Evolutionary conservation across 2,113 vertebrate genomes (phyloP), one percentile per base, ranked within the genome.

Genomic region (Condylura cristata): DNA sequence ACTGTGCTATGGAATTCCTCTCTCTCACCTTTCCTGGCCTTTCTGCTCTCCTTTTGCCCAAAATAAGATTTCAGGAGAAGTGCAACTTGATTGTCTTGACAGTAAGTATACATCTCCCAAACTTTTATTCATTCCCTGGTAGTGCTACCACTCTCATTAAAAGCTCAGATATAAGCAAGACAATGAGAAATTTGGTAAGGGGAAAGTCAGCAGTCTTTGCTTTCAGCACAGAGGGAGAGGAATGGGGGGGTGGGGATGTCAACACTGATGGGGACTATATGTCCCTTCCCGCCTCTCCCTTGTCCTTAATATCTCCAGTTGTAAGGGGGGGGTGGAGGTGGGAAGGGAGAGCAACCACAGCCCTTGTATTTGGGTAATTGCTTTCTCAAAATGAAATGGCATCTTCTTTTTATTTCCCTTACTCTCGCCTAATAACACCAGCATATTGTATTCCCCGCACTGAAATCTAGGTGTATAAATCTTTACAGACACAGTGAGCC

Each of bases 391-490:
- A 75, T 72, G 68, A 90, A 96, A 90, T 51, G 58, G 28, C 68
- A 53, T 93, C 86, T 96, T 93, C 78, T 80, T 93, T 97, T 98
- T 97, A 76, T 97, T 97, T 97, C 82, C 70, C 41, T 48, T 96
- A 66, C 79, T 95, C 96, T 95, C 93, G 89, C 95, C 63, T 92
- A 96, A 97, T 91, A 72, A 90, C 70, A 97, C 96, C 87, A 96
- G 81, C 71, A 89, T 95, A 97, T 86, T 97, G 75, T 84, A 96
- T 93, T 97, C 79, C 78, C 79, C 89, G 95, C 70, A 82, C 89
- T 93, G 94, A 98, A 97, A 96, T 97, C 95, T 65, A 13, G 26
- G 60, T 14, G 65, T 92, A 87, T 97, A 98, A 98, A 97, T 98
- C 97, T 97, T 97, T 85, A 56, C 46, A 83, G 93, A 86, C 24